Conservation (phyloP, 2,888 invertebrate genomes). For the Hipparchia sbordonii region DNA sequence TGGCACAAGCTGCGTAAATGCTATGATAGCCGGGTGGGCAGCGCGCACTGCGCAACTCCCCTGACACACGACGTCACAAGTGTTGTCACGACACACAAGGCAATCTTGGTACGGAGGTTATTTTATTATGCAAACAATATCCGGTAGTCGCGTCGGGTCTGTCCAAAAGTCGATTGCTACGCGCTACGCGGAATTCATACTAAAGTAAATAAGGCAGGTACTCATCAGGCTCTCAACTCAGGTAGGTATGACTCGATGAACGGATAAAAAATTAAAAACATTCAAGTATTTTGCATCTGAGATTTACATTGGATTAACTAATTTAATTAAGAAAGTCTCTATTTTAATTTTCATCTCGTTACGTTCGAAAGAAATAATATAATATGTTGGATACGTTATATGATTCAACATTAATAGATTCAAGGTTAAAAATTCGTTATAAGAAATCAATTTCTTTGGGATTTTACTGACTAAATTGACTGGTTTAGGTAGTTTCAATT, state of each 20-base stretch:
- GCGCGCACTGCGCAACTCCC: conserved; percentile 83
- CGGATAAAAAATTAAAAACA: conserved; percentile 25
- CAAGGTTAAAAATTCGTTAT: too few relatives aligned
- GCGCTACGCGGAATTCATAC: conserved; percentile 41
- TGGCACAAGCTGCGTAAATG: conserved; percentile 50
- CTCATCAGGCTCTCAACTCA: too few relatives aligned
- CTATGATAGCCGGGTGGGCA: conserved; percentile 72
- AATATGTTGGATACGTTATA: too few relatives aligned
- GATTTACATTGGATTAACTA: background rate
- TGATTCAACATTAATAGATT: too few relatives aligned
- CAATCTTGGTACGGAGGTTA: conserved; percentile 39
- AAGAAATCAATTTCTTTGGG: too few relatives aligned
- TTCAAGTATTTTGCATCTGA: background rate
- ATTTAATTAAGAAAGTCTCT: too few relatives aligned
- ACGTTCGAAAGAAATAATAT: too few relatives aligned
- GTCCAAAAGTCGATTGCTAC: conserved; percentile 39
- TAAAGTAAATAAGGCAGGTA: too few relatives aligned
- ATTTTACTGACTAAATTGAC: too few relatives aligned
- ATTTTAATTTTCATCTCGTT: too few relatives aligned
- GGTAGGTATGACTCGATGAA: too few relatives aligned
- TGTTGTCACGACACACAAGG: conserved; percentile 49
- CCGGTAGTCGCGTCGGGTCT: conserved; percentile 25
- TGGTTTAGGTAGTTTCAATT: too few relatives aligned
- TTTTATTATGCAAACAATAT: conserved; percentile 42
- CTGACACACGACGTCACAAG: conserved; percentile 72